Evolutionary conservation across 2,113 vertebrate genomes (phyloP).

Genomic region (Bombycilla garrulus): DNA sequence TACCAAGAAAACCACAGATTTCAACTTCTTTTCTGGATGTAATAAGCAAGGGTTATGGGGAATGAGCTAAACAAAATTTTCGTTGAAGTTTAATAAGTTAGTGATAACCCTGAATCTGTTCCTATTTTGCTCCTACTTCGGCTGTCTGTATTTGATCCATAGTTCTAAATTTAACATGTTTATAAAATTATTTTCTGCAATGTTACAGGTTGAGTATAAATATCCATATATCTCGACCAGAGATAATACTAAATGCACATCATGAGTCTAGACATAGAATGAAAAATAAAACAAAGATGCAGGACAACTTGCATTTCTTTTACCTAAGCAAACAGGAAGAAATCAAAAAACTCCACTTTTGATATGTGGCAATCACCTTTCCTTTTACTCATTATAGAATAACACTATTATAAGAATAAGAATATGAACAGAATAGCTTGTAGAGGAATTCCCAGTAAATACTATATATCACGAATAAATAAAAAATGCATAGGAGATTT

Average conservation of each 20-base stretch:
- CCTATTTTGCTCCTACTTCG: background rate
- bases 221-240: background rate
- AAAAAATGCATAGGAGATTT: background rate
- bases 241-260: background rate
- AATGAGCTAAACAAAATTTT: background rate
- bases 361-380: background rate
- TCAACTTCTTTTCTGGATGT: background rate
- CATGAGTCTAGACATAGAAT: background rate
- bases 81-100: background rate
- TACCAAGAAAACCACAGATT: background rate
- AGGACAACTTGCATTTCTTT: background rate
- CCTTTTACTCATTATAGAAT: background rate
- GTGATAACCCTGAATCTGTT: background rate
- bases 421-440: background rate
- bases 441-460: background rate
- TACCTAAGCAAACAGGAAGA: background rate
- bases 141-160: background rate
- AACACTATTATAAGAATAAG: background rate
- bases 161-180: background rate
- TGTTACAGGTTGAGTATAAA: background rate
- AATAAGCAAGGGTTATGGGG: background rate
- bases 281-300: background rate
- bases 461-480: background rate
- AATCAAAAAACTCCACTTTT: background rate
- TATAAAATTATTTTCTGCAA: background rate